These are phyloP conservation scores for Ditylenchus dipsaci DNA, from an alignment of 1,140 invertebrate species.

Conservation along the genomic window DNA sequence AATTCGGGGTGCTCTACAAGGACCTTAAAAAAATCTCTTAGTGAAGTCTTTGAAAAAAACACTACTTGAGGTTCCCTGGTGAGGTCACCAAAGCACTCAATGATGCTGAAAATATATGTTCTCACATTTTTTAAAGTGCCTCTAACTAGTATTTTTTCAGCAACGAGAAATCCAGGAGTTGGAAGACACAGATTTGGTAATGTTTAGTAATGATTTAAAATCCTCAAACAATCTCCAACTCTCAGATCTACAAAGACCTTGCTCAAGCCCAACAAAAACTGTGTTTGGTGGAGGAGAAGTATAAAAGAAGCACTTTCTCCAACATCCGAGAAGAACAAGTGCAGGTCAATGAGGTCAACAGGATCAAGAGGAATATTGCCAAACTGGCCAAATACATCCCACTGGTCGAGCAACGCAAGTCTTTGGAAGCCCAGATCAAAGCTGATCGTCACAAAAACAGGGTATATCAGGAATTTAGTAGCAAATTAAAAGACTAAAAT, in stretches of 20 bases:
- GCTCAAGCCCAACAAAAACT: conserved; percentile 15
- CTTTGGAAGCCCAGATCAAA: conserved; percentile 15
- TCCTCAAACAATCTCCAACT: too few species aligned
- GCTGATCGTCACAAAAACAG: conserved; percentile 15
- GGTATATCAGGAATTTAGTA: too few species aligned
- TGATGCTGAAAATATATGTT: too few species aligned
- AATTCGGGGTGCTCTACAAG: too few species aligned
- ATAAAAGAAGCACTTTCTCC: conserved; percentile 12
- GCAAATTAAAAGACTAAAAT: too few species aligned
- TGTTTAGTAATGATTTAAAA: too few species aligned
- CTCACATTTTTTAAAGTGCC: too few species aligned
- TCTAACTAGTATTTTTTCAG: background rate
- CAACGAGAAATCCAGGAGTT: conserved; percentile 19
- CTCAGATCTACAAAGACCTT: conserved; percentile 8
- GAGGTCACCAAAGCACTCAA: too few species aligned
- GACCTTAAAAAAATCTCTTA: too few species aligned
- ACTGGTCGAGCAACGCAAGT: conserved; percentile 11
- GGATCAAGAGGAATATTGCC: conserved; percentile 23
- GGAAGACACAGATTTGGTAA: conserved; percentile 14
- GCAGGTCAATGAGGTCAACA: conserved; percentile 19
- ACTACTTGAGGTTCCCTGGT: too few species aligned
- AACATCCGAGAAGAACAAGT: conserved; percentile 21
- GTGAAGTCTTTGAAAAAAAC: too few species aligned
- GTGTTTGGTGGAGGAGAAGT: background rate
- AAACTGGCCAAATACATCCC: conserved; percentile 22